Percentiles rank a stretch among this genome's conserved stretches.
These are phyloP conservation scores for Linurgus olivaceus DNA, from an alignment of 2,797 vertebrate genomes.

Conservation along the genomic window DNA sequence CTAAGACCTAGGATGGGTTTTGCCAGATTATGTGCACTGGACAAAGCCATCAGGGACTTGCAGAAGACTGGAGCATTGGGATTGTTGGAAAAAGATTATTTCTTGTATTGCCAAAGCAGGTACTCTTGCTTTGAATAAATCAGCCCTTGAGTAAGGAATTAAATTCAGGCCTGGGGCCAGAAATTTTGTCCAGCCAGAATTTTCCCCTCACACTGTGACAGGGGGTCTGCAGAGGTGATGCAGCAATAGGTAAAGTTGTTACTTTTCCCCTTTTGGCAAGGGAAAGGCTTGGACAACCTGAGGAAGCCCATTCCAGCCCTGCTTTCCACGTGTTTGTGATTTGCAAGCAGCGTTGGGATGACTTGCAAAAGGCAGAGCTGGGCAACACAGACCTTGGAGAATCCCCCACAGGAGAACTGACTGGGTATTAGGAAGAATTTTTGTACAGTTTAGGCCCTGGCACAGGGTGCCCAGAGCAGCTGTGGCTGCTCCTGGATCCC, in stretches of 20 bases:
- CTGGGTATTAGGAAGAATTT: not conserved
- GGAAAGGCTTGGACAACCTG: too few relatives aligned
- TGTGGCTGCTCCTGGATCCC: not conserved
- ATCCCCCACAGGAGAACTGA: rapidly evolving
- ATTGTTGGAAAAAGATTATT: not conserved
- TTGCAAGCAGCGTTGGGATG: not conserved
- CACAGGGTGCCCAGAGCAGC: not conserved
- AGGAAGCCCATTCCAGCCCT: not conserved
- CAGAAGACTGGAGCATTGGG: not conserved
- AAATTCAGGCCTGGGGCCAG: not conserved
- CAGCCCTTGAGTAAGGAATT: not conserved
- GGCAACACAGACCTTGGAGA: not conserved
- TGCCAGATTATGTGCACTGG: not conserved
- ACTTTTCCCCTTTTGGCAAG: not conserved
- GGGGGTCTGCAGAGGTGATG: not conserved
- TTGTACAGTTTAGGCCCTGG: not conserved
- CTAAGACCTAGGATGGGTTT: not conserved
- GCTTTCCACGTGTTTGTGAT: rapidly evolving
- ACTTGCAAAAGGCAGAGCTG: not conserved
- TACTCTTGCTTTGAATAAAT: not conserved
- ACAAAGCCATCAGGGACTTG: not conserved
- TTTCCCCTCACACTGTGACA: not conserved
- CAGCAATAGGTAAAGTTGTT: not conserved
- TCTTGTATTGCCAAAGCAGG: not conserved
- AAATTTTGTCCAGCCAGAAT: not conserved